Evolutionary conservation across 2,797 vertebrate genomes (phyloP), one percentile per base, ranked within the genome.

Genomic region (Lepus oiostolus): DNA sequence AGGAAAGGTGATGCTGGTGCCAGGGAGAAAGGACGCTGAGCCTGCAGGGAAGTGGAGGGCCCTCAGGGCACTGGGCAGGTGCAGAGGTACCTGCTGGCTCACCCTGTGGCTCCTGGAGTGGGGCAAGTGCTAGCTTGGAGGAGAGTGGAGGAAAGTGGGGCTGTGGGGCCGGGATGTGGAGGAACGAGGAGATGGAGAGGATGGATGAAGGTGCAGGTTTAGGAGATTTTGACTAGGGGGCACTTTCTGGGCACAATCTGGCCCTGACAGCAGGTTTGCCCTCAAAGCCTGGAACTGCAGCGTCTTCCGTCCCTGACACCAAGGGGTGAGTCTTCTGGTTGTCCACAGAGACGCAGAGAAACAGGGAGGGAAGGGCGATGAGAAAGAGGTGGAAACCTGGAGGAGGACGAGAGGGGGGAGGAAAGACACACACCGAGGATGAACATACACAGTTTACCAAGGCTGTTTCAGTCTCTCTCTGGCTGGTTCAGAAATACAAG

Each of bases 241-340:
- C 60, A n/a, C 12, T 42, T 52, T 22, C 52, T 21, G 21, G 14
- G 5, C 54, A 10, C 8, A 65, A 9, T 52, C 52, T 76, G 68
- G 28, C 26, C 32, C 19, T 26, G 19, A 30, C 14, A 28, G 28
- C 7, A 19, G 14, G 63, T 16, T 26, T 38, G 24, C 19, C 50
- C 24, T 87, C 52, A 35, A 13, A 10, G 16, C 47, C 14, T 7
- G 22, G 60, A 58, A 13, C 28, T 11, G 42, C 65, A 42, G n/a
- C 16, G n/a, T 26, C n/a, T 4, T 0, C 24, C 1, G 3, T 9
- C 14, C 12, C 6, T 16, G 63, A 16, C 6, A 24, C 62, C 58
- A 85, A 71, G 87, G 5, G n/a, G 6, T 38, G 28, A 1, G 16
- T 35, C 4, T 22, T 52, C 19, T 38, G 38, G 26, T 83, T 5